Base-by-base conservation (phyloP, 2,797 vertebrate species). In the Channa striata region DNA sequence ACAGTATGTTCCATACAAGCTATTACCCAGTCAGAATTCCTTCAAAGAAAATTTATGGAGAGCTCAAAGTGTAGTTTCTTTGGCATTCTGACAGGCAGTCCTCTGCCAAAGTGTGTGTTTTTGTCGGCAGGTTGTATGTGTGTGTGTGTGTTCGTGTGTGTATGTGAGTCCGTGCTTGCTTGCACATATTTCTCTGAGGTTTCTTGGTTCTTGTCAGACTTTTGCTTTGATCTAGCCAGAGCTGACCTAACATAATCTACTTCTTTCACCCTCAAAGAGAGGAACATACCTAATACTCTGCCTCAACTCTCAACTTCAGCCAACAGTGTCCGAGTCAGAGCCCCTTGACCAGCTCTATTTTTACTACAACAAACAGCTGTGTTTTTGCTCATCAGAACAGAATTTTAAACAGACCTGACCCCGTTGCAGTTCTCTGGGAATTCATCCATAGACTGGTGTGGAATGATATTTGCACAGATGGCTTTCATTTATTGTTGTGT, bases 191-290 rank as follows among this genome's bases (percentile, higher is more conserved):
- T 80, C 80, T 84, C 49, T 67, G 71, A 78, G 81, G 73, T 78
- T 86, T 88, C 78, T 84, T 36, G 48, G 71, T 82, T 89, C 80
- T 83, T 89, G 81, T 84, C 89, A 85, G 86, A 79, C 78, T 64
- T 86, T 56, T 67, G 51, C 90, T 92, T 92, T 90, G 87, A 91
- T 92, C 89, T 84, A 83, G 74, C 72, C 78, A 25, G 81, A 83
- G 86, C 78, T 89, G 87, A 89, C 88, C 85, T 58, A 79, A 83
- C 81, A 81, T 78, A 89, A 90, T 87, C 77, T 84, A 78, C 69
- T 85, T 78, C 77, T 78, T 74, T 81, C 52, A 53, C 67, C 69
- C 81, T 89, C 74, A 87, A 79, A 88, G 77, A 78, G 71, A 81
- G 75, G 60, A 72, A 74, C 71, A 74, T 64, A 69, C 80, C 78